These are phyloP conservation scores for Pachymerium ferrugineum DNA, from an alignment of 2,888 invertebrate genomes.

Conservation along the genomic window DNA sequence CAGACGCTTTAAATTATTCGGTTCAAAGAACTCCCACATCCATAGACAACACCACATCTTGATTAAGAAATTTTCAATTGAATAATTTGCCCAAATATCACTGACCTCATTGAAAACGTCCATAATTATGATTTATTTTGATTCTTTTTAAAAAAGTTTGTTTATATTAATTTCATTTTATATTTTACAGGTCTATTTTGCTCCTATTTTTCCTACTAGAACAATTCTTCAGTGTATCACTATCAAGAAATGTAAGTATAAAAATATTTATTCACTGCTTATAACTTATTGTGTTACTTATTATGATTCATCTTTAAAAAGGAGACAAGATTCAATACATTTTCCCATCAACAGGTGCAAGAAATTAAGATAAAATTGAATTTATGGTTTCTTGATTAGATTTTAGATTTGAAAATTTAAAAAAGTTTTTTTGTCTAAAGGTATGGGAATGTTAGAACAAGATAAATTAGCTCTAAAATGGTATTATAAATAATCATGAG, in stretches of 20 bases:
- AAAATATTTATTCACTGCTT: no score
- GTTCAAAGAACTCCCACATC: not conserved
- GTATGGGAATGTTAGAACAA: no score
- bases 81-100: not conserved
- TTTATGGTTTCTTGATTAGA: no score
- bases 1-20: not conserved
- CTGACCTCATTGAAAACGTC: not conserved
- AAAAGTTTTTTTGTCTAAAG: no score
- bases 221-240: slow-evolving; percentile 28
- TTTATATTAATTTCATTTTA: not conserved
- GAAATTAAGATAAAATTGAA: no score
- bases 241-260: slow-evolving; percentile 29
- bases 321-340: not conserved
- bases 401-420: no score
- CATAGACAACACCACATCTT: not conserved
- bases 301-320: not conserved
- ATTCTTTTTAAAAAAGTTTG: not conserved
- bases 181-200: not conserved
- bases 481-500: not conserved
- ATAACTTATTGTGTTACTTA: not conserved
- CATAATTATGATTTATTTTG: no score
- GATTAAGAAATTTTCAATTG: not conserved
- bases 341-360: no score
- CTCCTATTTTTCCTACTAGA: not conserved
- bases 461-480: no score